phyloP scores from a whole-genome alignment of 2,888 invertebrate species.

The Tinea pellionella region DNA sequence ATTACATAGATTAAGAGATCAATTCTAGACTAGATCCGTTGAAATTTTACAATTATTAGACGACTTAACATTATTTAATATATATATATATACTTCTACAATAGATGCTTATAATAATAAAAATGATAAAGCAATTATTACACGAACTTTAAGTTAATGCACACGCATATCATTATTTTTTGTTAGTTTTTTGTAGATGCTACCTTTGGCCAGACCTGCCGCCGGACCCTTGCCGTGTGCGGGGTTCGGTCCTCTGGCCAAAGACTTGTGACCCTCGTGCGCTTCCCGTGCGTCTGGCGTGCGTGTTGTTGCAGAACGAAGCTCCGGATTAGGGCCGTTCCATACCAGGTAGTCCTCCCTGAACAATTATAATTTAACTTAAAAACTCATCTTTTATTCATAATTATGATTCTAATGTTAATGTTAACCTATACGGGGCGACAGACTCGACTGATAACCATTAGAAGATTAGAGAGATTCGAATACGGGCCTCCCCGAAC shows the following conservation, averaged over 20 bases:
- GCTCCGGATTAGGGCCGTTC: slow-evolving; percentile 81
- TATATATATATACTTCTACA: neutral
- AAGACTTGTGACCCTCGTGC: slow-evolving; percentile 52
- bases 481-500: too few species aligned
- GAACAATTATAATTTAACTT: too few species aligned
- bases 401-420: slow-evolving; percentile 19
- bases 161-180: neutral
- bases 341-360: slow-evolving; percentile 87
- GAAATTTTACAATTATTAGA: too few species aligned
- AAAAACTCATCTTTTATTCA: too few species aligned
- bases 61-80: too few species aligned
- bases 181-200: slow-evolving; percentile 72
- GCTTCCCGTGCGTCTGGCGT: slow-evolving; percentile 64
- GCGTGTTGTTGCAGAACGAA: slow-evolving; percentile 65
- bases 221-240: slow-evolving; percentile 80
- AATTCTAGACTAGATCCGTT: too few species aligned
- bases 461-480: too few species aligned
- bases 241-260: slow-evolving; percentile 75
- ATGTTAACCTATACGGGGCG: neutral
- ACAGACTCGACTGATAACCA: neutral
- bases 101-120: too few species aligned
- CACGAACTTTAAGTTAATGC: neutral
- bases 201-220: slow-evolving; percentile 81
- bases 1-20: too few species aligned
- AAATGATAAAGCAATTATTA: too few species aligned